Base-by-base conservation (phyloP, 2,113 vertebrate genomes). In the Boleophthalmus pectinirostris region DNA sequence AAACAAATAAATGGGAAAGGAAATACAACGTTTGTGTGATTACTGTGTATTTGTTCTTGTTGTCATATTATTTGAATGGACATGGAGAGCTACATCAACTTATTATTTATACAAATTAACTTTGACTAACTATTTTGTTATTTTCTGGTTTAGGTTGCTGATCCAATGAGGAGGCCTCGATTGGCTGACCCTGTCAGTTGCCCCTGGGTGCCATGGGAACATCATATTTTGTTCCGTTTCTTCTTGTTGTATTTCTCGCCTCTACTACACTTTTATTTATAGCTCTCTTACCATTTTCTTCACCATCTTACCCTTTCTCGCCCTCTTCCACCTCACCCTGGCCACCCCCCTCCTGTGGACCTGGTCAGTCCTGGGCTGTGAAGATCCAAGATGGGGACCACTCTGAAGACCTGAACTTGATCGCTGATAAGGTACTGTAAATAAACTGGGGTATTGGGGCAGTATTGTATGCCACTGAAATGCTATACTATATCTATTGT, bases 341-440 rank as follows among this genome's bases (percentile, higher is more conserved):
- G 81, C 14, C n/a, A 1, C 75, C 74, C 0, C 70, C 47, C 0
- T 79, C 91, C 66, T 94, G 93, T 4, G 73, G 83, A 20, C 87
- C 83, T 0, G 77, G 80, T 61, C 92, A 94, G 66, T 95, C 91
- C 0, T 99, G 97, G 97, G 97, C 96, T 0, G 95, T 98, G 70
- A 94, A 87, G 63, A 51, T 99, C 73, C 82, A 85, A 0, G 85
- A 88, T 8, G 66, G 80, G 9, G 84, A 84, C 16, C 60, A 80
- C 54, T 72, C 72, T 0, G 85, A 94, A 84, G 91, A 94, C 46
- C 84, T 96, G 86, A 94, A 96, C 60, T 71, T 72, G 43, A 88
- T 83, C 16, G 97, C 97, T 0, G 86, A 95, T 23, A 86, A 85
- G 68, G 91, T 98, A 92, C n/a, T 33, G 3, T 53, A 54, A 60